Base-by-base conservation (phyloP, 53 echinoderm and acorn worm genomes). In the Hippasteria phrygiana region DNA sequence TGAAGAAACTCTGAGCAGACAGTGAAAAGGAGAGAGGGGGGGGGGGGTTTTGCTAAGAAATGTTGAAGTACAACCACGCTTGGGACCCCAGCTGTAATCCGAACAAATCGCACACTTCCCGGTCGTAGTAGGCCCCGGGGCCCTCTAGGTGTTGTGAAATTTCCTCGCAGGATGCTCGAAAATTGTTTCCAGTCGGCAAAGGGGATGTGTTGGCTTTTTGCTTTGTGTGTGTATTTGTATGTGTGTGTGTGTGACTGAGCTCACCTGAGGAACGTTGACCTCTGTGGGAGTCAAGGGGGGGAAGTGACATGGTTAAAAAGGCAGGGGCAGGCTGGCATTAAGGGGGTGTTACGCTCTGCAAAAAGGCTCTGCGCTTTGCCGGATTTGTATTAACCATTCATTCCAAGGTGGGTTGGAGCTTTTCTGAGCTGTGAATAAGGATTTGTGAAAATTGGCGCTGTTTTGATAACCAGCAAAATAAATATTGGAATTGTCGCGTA, bases 51-150 rank as follows among this genome's bases (percentile, higher is more conserved):
- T n/a, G 26, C 47, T 55, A 26, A 65, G 82, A 64, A 82, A 82
- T 20, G 82, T 82, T 62, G 82, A 82, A 82, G 64, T 82, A 46
- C 47, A 31, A 28, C 41, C 45, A 42, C 65, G 32, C 82, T 65
- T 26, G 82, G 82, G 82, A 82, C 28, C 33, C 14, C 31, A 47
- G n/a, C 82, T 64, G 82, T 82, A 82, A 82, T 82, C 65, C 33
- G 82, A 82, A 82, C 82, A 82, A 82, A 82, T 82, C 65, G 64
- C 66, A 66, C 66, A 82, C 82, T 82, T 82, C 82, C 82, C 82
- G 65, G 82, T 82, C 63, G 24, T 14, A 37, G 66, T 7, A 65
- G 64, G 82, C 82, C 82, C 81, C 62, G 27, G 66, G 82, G 82
- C 82, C 64, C 82, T 43, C 65, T 65, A 82, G 82, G 82, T 82